Evolutionary conservation across 2,888 invertebrate genomes (phyloP).

Genomic region (Andrena dorsata): DNA sequence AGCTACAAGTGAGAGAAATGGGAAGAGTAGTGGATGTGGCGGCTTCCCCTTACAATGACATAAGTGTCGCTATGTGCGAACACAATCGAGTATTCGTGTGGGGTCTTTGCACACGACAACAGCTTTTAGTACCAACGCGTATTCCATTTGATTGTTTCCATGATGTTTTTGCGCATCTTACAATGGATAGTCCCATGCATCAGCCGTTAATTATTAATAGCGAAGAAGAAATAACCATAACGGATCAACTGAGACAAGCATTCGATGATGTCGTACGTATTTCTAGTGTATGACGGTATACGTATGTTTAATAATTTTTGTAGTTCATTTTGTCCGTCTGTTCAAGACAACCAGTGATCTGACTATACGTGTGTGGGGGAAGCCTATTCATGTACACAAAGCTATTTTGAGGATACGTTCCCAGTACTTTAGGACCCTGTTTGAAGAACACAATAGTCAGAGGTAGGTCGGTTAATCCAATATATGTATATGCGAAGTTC

Average conservation of each 20-base stretch:
- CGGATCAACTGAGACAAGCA: background rate
- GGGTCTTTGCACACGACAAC: too few relatives aligned
- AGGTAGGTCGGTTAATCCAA: constrained; percentile 66
- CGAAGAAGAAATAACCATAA: background rate
- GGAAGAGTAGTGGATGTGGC: too few relatives aligned
- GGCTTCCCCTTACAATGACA: too few relatives aligned
- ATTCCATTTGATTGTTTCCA: constrained; percentile 87
- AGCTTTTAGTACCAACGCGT: constrained; percentile 82
- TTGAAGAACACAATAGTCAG: constrained; percentile 87
- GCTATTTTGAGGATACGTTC: constrained; percentile 88
- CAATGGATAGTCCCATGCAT: constrained; percentile 87
- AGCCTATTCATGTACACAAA: constrained; percentile 87
- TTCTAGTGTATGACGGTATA: background rate
- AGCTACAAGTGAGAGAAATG: too few relatives aligned
- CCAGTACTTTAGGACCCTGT: constrained; percentile 88
- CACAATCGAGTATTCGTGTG: too few relatives aligned
- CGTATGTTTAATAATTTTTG: background rate
- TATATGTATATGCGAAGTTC: too few relatives aligned
- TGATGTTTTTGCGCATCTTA: constrained; percentile 88
- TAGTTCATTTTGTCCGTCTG: background rate
- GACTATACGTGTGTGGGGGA: constrained; percentile 87
- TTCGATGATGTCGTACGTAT: constrained; percentile 80
- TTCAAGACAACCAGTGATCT: constrained; percentile 87
- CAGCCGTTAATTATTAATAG: constrained; percentile 76
- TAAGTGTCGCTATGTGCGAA: too few relatives aligned